phyloP scores from a whole-genome alignment of 2,113 vertebrate species.

The Pionites leucogaster region DNA sequence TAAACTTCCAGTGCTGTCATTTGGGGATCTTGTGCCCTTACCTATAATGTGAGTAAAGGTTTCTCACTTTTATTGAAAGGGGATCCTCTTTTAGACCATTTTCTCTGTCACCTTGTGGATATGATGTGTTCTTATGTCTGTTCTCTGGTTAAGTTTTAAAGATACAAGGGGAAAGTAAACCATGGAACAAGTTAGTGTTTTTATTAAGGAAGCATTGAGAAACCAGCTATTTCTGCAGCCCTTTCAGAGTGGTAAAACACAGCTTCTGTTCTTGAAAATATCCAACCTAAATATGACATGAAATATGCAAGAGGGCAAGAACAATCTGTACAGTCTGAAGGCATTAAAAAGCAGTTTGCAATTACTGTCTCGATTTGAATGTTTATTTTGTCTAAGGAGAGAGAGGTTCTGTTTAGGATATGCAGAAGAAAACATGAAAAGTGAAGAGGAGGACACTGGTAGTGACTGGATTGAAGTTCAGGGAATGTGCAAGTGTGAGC shows the following conservation, averaged over 20 bases:
- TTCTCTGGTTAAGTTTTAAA: not conserved
- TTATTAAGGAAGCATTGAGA: not conserved
- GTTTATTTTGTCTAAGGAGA: not conserved
- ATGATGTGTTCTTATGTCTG: not conserved
- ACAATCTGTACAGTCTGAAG: not conserved
- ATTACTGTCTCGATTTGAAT: not conserved
- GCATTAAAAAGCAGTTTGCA: not conserved
- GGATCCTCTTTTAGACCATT: not conserved
- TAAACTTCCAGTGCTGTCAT: not conserved
- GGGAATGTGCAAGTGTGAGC: not conserved
- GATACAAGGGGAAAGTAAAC: not conserved
- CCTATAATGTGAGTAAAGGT: not conserved
- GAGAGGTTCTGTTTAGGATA: not conserved
- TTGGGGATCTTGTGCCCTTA: conserved; percentile 22
- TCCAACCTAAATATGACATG: not conserved
- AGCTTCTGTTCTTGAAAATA: not conserved
- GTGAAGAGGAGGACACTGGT: not conserved
- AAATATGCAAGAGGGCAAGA: not conserved
- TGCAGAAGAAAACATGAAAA: not conserved
- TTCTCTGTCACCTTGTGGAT: not conserved
- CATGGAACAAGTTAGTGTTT: not conserved
- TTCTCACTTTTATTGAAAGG: conserved; percentile 8
- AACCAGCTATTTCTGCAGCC: not conserved
- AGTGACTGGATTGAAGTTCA: not conserved
- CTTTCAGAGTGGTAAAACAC: not conserved